These are phyloP conservation scores for Diuraphis noxia DNA, from an alignment of 1,140 invertebrate genomes.

Conservation along the genomic window DNA sequence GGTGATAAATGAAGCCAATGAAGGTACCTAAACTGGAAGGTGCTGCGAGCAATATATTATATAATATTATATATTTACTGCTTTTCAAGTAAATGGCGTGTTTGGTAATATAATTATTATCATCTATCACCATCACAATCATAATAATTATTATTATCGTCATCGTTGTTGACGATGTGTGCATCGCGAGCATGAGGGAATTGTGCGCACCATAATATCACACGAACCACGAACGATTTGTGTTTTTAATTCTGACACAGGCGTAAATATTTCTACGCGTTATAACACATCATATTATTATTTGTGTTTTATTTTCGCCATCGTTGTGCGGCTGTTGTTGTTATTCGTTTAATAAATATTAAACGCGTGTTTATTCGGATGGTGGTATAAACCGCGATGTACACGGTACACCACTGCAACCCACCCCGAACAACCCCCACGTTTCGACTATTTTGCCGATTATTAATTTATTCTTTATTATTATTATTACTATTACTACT, in stretches of 20 bases:
- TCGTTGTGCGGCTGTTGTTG: neutral
- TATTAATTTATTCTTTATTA: conserved; percentile 18
- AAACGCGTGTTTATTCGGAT: neutral
- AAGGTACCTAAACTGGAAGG: neutral
- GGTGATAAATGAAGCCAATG: neutral
- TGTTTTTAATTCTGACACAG: neutral
- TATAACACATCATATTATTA: neutral
- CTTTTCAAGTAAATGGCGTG: neutral
- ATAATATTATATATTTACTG: neutral
- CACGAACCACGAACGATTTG: neutral
- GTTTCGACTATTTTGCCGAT: neutral
- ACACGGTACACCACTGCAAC: neutral
- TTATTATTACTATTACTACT: neutral
- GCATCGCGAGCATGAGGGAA: neutral
- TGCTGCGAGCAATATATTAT: neutral
- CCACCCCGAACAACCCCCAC: neutral
- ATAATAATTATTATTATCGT: neutral
- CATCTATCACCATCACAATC: neutral
- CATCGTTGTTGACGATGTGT: neutral
- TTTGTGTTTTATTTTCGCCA: neutral
- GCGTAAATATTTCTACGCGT: neutral
- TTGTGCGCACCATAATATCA: neutral
- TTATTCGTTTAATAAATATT: conserved; percentile 23
- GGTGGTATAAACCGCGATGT: neutral
- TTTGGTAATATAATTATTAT: neutral